Evolutionary conservation across 1,140 invertebrate species (phyloP).

Genomic region (Drosophila ohnishii): DNA sequence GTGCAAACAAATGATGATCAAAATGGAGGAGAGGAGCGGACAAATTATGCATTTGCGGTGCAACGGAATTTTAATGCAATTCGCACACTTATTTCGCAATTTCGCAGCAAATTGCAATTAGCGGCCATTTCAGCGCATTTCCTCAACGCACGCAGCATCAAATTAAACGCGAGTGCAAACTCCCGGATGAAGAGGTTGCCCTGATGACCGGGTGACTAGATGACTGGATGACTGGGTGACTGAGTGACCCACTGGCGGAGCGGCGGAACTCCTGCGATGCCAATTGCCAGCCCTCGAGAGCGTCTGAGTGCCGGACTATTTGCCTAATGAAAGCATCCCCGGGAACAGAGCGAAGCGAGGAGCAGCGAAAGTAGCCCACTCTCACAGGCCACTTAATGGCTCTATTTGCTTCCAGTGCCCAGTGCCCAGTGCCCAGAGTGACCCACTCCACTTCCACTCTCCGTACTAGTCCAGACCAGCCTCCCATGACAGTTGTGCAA

Average conservation of each 20-base stretch:
- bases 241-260: constrained; percentile 69
- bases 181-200: constrained; percentile 12
- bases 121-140: constrained; percentile 67
- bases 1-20: constrained; percentile 45
- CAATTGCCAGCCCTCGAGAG: constrained; percentile 54
- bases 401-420: constrained; percentile 58
- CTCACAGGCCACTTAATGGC: constrained; percentile 73
- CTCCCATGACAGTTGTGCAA: constrained; percentile 62
- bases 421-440: not conserved
- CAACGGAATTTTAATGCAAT: constrained; percentile 53
- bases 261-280: constrained; percentile 18
- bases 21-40: constrained; percentile 18
- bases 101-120: constrained; percentile 72
- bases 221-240: constrained; percentile 54
- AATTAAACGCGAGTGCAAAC: constrained; percentile 38
- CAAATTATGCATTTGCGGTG: constrained; percentile 33
- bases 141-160: constrained; percentile 31
- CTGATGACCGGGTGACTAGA: constrained; percentile 17
- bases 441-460: constrained; percentile 5
- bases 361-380: constrained; percentile 70
- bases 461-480: constrained; percentile 14
- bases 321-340: constrained; percentile 72
- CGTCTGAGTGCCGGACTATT: constrained; percentile 64
- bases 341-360: constrained; percentile 38
- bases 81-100: constrained; percentile 47